Conservation (phyloP, 2,888 invertebrate species). For the Pyrochroa serraticornis region DNA sequence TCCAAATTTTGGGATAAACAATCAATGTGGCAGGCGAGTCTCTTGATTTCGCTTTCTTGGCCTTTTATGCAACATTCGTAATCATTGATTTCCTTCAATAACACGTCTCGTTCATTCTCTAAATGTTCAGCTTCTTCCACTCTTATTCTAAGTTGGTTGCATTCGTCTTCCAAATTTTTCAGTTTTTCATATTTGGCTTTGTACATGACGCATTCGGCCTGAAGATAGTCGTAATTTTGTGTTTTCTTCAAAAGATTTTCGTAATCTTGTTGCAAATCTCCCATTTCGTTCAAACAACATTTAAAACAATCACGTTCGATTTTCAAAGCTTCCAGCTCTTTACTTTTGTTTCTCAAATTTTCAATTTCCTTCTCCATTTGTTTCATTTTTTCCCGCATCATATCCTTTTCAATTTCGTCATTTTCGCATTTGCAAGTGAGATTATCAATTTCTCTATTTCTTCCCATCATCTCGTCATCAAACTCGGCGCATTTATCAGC, state of each 20-base stretch:
- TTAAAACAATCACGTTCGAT: conserved; percentile 50
- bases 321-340: conserved; percentile 33
- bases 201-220: conserved; percentile 53
- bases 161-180: conserved; percentile 47
- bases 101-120: conserved; percentile 61
- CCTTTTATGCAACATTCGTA: conserved; percentile 63
- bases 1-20: conserved; percentile 54
- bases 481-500: conserved; percentile 1
- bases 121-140: conserved; percentile 47
- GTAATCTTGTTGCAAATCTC: conserved; percentile 48
- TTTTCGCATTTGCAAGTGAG: conserved; percentile 40
- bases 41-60: conserved; percentile 65
- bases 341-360: not conserved
- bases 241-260: conserved; percentile 45
- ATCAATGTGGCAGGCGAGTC: conserved; percentile 62
- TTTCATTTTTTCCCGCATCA: conserved; percentile 17
- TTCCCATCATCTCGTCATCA: conserved; percentile 6
- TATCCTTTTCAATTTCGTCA: conserved; percentile 14
- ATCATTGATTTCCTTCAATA: conserved; percentile 62
- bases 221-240: conserved; percentile 46
- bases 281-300: conserved; percentile 41
- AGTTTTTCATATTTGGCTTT: conserved; percentile 51
- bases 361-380: conserved; percentile 41
- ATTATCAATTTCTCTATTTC: conserved; percentile 44
- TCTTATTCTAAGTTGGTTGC: conserved; percentile 44